Base-by-base conservation (phyloP, 2,113 vertebrate genomes). In the Talpa occidentalis region DNA sequence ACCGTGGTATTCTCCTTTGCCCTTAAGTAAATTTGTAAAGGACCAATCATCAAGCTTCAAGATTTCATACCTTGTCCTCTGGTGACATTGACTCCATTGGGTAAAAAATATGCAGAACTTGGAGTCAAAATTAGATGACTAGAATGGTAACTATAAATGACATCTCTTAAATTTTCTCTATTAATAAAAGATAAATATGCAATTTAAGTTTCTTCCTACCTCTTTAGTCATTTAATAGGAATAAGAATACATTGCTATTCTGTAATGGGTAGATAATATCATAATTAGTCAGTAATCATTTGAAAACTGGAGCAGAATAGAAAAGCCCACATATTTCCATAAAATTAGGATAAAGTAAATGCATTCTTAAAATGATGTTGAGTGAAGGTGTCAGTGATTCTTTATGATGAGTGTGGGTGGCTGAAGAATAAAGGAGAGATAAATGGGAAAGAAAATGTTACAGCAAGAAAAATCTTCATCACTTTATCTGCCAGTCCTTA, bases 71-170 rank as follows among this genome's bases (percentile, higher is more conserved):
- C 47, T 91, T 91, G 52, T 93, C 54, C 78, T 94, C 60, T 91
- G 32, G 89, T 84, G 76, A 90, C 40, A 92, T 3, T 73, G 42
- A 86, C 42, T 94, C 14, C 26, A 84, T 37, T 83, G 24, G 24
- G 74, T 84, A 69, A 80, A 37, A 94, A 47, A 79, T 83, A 84
- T 77, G 42, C 59, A 88, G 37, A 77, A 73, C 15, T 94, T 76
- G 62, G n/a, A 96, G 22, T 93, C 88, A 82, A 94, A 96, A 94
- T 91, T n/a, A 24, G 78, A 82, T 95, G 28, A 69, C 69, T 82
- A 93, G 40, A 95, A 92, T 88, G 42, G 5, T 47, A 95, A 47
- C 76, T 93, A 64, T 70, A 28, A 62, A 72, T 56, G 47, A 26
- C 52, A 76, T 76, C 66, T 69, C 93, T 95, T 90, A 67, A 66